Evolutionary conservation across 2,113 vertebrate genomes (phyloP).

Genomic region (Cynocephalus volans): DNA sequence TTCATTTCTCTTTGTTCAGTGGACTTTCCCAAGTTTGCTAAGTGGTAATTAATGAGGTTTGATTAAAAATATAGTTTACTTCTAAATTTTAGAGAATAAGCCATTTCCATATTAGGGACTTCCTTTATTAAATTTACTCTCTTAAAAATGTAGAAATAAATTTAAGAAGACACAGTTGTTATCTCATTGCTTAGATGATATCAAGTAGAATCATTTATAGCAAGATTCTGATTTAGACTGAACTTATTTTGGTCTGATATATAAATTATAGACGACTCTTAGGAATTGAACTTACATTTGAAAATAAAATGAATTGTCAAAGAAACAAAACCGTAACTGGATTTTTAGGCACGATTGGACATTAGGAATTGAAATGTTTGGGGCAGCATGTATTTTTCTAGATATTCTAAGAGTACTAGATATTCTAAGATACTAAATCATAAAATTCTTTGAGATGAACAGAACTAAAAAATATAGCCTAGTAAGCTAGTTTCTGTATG

Average conservation of each 20-base stretch:
- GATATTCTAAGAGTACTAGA: neutral
- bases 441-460: neutral
- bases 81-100: neutral
- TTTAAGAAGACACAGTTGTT: neutral
- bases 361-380: neutral
- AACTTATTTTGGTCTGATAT: neutral
- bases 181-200: neutral
- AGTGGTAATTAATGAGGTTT: neutral
- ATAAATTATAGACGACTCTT: neutral
- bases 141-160: conserved; percentile 21
- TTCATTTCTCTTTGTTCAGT: neutral
- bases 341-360: neutral
- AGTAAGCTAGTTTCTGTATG: neutral
- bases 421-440: neutral
- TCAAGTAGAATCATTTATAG: neutral
- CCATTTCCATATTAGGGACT: neutral
- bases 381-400: neutral
- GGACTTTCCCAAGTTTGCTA: neutral
- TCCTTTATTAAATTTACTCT: neutral
- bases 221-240: conserved; percentile 16
- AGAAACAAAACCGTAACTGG: neutral
- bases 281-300: neutral
- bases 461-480: neutral
- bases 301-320: conserved; percentile 43
- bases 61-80: neutral